These are phyloP conservation scores for Galbula dea DNA, from an alignment of 2,113 vertebrate genomes.

Conservation along the genomic window DNA sequence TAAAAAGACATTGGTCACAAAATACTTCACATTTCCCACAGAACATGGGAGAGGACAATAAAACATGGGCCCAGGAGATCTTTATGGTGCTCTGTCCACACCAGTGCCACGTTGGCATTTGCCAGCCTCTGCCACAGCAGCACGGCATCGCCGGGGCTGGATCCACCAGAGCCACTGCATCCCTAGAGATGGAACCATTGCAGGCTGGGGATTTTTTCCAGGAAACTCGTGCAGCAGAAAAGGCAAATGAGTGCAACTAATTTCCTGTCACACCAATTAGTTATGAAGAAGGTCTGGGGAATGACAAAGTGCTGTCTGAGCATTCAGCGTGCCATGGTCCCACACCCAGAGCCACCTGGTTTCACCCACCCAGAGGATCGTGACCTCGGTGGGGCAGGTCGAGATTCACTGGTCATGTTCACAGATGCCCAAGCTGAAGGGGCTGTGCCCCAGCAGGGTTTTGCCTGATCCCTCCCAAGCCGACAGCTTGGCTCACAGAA, in stretches of 20 bases:
- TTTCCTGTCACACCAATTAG: not conserved
- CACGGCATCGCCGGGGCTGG: not conserved
- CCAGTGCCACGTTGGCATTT: accelerated
- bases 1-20: not conserved
- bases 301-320: not conserved
- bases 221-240: not conserved
- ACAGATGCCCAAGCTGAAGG: not conserved
- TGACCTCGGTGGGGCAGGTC: accelerated
- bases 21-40: conserved; percentile 10
- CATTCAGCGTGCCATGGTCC: accelerated
- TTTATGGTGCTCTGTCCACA: accelerated
- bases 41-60: not conserved
- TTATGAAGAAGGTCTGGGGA: not conserved
- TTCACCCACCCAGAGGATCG: accelerated
- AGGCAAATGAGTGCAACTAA: not conserved
- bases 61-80: not conserved
- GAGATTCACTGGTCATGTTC: accelerated
- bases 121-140: not conserved
- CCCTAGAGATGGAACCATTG: not conserved
- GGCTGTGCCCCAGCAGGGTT: accelerated
- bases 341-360: accelerated
- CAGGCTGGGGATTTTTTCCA: not conserved
- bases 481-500: accelerated
- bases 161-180: not conserved
- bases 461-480: not conserved